Evolutionary conservation across 2,113 vertebrate genomes (phyloP).

Genomic region (Scolopax mira): DNA sequence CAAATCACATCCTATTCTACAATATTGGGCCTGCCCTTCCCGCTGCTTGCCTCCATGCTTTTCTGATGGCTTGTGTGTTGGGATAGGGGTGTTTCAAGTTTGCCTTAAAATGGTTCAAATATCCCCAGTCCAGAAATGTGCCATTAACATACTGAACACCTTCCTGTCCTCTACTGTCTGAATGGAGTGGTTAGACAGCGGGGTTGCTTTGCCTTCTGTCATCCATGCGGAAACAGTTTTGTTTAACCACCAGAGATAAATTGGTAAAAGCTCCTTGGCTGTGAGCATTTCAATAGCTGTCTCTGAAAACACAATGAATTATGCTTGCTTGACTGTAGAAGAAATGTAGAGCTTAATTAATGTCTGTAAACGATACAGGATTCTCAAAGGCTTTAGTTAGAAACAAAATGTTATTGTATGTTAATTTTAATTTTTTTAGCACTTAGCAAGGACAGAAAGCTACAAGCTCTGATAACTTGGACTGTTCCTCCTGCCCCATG

Average conservation of each 20-base stretch:
- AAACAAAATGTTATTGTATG: neutral
- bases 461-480: neutral
- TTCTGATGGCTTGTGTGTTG: neutral
- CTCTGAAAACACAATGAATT: neutral
- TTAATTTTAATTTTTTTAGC: neutral
- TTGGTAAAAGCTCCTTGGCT: neutral
- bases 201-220: neutral
- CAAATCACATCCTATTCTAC: neutral
- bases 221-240: neutral
- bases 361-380: neutral
- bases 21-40: neutral
- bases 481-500: neutral
- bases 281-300: neutral
- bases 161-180: neutral
- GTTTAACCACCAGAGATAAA: neutral
- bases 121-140: neutral
- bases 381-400: neutral
- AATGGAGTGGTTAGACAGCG: neutral
- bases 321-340: neutral
- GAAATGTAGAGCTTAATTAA: neutral
- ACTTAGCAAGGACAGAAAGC: neutral
- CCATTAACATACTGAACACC: neutral
- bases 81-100: neutral
- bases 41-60: neutral
- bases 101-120: neutral